These are phyloP conservation scores for Aleiodes leptofemur DNA, from an alignment of 2,888 invertebrate genomes.

Conservation along the genomic window DNA sequence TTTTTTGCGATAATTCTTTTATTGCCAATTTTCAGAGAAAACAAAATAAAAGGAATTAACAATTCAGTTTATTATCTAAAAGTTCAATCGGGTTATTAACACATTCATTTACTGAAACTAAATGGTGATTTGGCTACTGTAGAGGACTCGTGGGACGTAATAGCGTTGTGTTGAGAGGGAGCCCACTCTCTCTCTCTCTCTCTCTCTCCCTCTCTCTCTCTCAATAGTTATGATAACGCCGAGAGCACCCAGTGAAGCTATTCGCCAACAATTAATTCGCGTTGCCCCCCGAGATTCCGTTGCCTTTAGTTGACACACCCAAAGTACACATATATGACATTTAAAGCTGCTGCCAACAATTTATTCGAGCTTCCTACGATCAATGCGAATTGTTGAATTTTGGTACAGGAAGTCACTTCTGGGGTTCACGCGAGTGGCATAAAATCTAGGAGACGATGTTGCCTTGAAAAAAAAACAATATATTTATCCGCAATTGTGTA, in stretches of 20 bases:
- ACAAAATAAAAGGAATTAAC: too few relatives aligned
- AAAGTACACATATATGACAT: constrained; percentile 14
- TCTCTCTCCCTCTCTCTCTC: constrained; percentile 11
- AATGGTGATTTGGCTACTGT: constrained; percentile 23
- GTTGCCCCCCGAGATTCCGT: constrained; percentile 47
- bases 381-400: background rate
- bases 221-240: constrained; percentile 49
- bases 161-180: constrained; percentile 27
- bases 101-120: constrained; percentile 6
- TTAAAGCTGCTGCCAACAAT: constrained; percentile 44
- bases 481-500: too few relatives aligned
- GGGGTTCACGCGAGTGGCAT: too few relatives aligned
- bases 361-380: constrained; percentile 38
- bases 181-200: constrained; percentile 5
- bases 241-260: constrained; percentile 47
- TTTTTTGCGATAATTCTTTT: background rate
- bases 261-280: constrained; percentile 55
- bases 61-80: constrained; percentile 6
- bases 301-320: constrained; percentile 41
- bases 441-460: too few relatives aligned
- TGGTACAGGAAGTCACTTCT: too few relatives aligned
- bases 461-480: too few relatives aligned
- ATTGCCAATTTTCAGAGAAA: too few relatives aligned
- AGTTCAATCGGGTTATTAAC: constrained; percentile 28
- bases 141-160: constrained; percentile 31